Evolutionary conservation across 53 echinoderm and acorn worm genomes (phyloP).

Genomic region (Arbacia lixula): DNA sequence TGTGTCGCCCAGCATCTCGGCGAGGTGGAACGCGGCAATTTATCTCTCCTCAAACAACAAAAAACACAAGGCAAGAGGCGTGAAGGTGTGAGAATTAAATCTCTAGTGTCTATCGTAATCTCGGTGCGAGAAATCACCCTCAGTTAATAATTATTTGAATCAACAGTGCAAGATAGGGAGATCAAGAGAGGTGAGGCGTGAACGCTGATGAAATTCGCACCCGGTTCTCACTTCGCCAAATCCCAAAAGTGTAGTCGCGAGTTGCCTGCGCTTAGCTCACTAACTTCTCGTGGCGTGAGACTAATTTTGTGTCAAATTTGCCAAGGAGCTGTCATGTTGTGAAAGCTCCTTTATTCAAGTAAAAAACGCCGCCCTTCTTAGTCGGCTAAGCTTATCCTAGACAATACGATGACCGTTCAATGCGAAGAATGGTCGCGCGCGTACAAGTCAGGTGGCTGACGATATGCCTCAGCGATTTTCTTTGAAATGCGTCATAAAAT

Average conservation of each 20-base stretch:
- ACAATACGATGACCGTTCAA: no score
- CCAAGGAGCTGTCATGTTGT: slow-evolving; percentile 15
- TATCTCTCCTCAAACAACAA: no score
- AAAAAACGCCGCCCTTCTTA: no score
- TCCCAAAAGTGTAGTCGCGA: not conserved
- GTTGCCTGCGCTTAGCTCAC: not conserved
- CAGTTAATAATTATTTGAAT: not conserved
- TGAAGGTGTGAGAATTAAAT: slow-evolving; percentile 11
- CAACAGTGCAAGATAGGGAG: not conserved
- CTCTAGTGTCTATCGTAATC: not conserved
- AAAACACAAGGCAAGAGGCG: not conserved
- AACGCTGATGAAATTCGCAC: slow-evolving; percentile 26
- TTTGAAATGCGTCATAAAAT: slow-evolving; percentile 13
- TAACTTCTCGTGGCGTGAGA: slow-evolving; percentile 19
- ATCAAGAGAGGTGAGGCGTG: slow-evolving; percentile 13
- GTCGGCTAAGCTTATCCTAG: no score
- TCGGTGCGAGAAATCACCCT: not conserved
- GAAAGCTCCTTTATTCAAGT: not conserved
- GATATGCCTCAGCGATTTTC: not conserved
- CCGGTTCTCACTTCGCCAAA: not conserved
- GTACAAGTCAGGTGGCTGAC: no score
- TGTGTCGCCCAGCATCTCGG: no score
- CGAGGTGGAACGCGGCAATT: no score
- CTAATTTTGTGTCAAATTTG: not conserved
- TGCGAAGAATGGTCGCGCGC: no score